Evolutionary conservation across 2,888 invertebrate genomes (phyloP).

Genomic region (Drosophila bunnanda): DNA sequence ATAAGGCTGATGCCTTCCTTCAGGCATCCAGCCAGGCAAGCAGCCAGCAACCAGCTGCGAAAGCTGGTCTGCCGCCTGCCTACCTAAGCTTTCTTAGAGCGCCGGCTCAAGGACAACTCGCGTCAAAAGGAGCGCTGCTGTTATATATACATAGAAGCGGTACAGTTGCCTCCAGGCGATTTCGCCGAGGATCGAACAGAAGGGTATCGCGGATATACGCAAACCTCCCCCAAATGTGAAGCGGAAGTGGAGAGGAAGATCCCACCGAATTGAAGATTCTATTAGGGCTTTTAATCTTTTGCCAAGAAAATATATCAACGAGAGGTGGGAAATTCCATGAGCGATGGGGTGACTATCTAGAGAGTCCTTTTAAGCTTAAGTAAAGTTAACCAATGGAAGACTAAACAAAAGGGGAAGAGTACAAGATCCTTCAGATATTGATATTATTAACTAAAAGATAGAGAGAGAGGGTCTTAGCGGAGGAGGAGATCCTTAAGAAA

Average conservation of each 20-base stretch:
- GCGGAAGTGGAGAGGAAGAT: slow-evolving; percentile 16
- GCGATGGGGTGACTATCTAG: not conserved
- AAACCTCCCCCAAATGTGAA: slow-evolving; percentile 6
- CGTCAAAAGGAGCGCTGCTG: slow-evolving; percentile 22
- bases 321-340: not conserved
- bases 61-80: slow-evolving; percentile 55
- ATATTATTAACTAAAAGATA: no score
- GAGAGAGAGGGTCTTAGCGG: no score
- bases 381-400: not conserved
- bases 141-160: not conserved
- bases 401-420: not conserved
- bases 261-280: not conserved
- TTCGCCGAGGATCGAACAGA: not conserved
- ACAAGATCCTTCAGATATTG: no score
- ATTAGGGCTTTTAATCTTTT: not conserved
- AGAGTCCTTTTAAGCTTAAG: not conserved
- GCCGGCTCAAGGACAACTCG: slow-evolving; percentile 64
- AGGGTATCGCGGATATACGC: slow-evolving; percentile 7
- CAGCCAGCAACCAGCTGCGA: slow-evolving; percentile 38
- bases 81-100: slow-evolving; percentile 49
- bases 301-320: not conserved
- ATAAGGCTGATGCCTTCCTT: not conserved
- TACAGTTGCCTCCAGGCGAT: slow-evolving; percentile 30
- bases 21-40: slow-evolving; percentile 17
- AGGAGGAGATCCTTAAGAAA: not conserved